Conservation (phyloP, 2,888 invertebrate genomes). For the Lacanobia wlatinum region DNA sequence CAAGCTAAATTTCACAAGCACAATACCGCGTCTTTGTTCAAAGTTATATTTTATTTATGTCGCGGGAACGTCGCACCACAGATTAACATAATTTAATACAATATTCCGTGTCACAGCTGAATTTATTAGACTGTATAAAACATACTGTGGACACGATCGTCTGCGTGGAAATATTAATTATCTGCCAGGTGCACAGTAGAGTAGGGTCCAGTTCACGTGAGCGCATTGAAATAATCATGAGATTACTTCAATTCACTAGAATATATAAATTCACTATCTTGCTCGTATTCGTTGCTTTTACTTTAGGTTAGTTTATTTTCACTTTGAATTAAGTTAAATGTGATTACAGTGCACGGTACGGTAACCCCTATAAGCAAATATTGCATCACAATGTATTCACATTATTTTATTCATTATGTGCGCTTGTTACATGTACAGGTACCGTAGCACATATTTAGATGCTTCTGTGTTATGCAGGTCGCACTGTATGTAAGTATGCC, state of each 20-base stretch:
- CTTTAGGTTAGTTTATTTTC: background rate
- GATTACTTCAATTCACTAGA: background rate
- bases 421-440: too few relatives aligned
- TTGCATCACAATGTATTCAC: background rate
- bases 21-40: slow-evolving; percentile 44
- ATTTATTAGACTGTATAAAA: slow-evolving; percentile 42
- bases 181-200: slow-evolving; percentile 13
- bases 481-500: too few relatives aligned
- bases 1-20: slow-evolving; percentile 48
- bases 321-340: background rate
- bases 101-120: slow-evolving; percentile 40
- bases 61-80: slow-evolving; percentile 30
- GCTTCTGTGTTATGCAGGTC: too few relatives aligned
- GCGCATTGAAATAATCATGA: background rate
- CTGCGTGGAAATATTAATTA: slow-evolving; percentile 23
- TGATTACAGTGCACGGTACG: background rate
- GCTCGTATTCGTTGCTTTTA: background rate
- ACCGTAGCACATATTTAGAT: too few relatives aligned
- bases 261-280: background rate
- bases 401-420: too few relatives aligned
- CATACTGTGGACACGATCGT: slow-evolving; percentile 8
- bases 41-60: slow-evolving; percentile 56
- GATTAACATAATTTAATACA: slow-evolving; percentile 59
- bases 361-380: background rate
- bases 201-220: background rate